Evolutionary conservation across 2,888 invertebrate genomes (phyloP), one percentile per base, ranked within the genome.

Genomic region (Mimas tiliae): DNA sequence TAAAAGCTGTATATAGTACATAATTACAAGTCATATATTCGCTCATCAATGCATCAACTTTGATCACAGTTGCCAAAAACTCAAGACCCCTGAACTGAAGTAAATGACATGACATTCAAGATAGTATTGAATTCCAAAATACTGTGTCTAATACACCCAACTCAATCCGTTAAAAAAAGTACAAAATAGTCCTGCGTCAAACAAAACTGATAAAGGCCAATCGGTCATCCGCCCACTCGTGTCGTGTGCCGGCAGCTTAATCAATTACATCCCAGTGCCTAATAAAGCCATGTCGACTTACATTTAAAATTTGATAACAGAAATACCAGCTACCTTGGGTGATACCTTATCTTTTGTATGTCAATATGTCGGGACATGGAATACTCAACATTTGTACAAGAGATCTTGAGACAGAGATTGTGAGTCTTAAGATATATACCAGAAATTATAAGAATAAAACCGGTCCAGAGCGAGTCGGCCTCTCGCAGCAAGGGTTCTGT

Each of bases 301-400:
- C 88, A 89, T 89, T 89, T 88, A 89, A 88, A 84, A 85, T 86
- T 80, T 85, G 90, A 89, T 89, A 89, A 83, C 75, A 58, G 58
- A 58, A 38, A 74, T 76, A 79, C 75, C 74, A 68, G 87, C 88
- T 87, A 84, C 88, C 73, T 75, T 80, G 72, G 74, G 74, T n/a
- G 47, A 45, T 48, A 45, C 14, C 48, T 48, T 48, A 48, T 47
- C 48, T 27, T 47, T 48, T 45, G 42, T 42, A 11, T 33, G 47
- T 62, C 62, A 33, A 63, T 33, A 63, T 63, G 62, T 63, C 62
- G 42, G 27, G 27, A 27, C 47, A 63, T 6, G n/a, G 62, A 27
- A 9, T 6, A 27, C 16, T 27, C 27, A 47, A 11, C 12, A 47
- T 63, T 63, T 63, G 48, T 63, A 58, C 50, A 19, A 42, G 38